These are phyloP conservation scores for Hormaphis cornu DNA, from an alignment of 1,140 invertebrate species.

Conservation along the genomic window DNA sequence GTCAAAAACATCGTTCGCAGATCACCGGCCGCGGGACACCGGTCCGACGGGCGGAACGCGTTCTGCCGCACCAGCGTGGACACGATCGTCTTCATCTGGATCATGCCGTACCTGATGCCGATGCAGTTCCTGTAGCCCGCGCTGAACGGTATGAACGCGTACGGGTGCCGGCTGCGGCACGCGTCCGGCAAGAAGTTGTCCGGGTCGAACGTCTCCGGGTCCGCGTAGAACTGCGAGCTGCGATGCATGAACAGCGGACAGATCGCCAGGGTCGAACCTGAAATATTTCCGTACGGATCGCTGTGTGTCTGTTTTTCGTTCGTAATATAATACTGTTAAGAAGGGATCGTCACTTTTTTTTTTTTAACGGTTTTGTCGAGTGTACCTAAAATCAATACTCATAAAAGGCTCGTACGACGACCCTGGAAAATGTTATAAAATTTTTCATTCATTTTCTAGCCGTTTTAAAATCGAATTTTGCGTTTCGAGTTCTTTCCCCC, in stretches of 20 bases:
- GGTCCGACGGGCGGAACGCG: not conserved
- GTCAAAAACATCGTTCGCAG: not conserved
- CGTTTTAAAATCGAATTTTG: no score
- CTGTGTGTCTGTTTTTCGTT: no score
- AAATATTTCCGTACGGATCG: not conserved
- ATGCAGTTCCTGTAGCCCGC: slow-evolving; percentile 52
- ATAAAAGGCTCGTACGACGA: not conserved
- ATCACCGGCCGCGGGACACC: not conserved
- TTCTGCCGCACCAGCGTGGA: slow-evolving; percentile 42
- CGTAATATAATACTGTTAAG: not conserved
- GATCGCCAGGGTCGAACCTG: not conserved
- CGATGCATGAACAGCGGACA: slow-evolving; percentile 44
- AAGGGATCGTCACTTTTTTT: no score
- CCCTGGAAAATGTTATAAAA: no score
- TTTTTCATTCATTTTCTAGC: no score
- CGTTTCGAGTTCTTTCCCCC: no score
- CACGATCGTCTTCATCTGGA: slow-evolving; percentile 47
- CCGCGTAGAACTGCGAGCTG: slow-evolving; percentile 47
- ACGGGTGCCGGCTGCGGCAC: slow-evolving; percentile 44
- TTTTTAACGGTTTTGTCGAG: no score
- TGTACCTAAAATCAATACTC: no score
- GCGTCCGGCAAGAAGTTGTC: slow-evolving; percentile 50
- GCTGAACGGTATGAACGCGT: slow-evolving; percentile 51
- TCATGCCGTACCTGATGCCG: slow-evolving; percentile 46
- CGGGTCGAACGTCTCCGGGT: slow-evolving; percentile 39